phyloP scores from a whole-genome alignment of 1,140 invertebrate genomes.

The Neuroterus valhalla region DNA sequence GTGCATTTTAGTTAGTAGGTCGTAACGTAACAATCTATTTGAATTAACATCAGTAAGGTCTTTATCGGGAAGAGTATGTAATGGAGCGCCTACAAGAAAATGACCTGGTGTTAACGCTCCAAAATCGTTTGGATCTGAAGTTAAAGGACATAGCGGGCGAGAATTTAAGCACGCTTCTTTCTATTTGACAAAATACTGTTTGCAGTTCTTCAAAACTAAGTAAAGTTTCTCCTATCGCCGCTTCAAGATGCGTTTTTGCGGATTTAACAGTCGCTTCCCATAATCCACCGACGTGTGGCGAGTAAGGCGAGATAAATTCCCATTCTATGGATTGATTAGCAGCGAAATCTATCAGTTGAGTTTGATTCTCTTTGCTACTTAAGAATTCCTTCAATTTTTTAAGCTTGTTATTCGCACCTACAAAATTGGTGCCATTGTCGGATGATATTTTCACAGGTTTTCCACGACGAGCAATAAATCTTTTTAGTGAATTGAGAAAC shows the following conservation, averaged over 20 bases:
- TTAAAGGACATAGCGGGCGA: neutral
- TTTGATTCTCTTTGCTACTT: neutral
- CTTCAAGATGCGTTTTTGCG: neutral
- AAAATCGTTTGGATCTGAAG: neutral
- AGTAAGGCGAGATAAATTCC: slow-evolving; percentile 1
- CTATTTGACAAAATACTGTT: neutral
- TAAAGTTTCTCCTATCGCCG: neutral
- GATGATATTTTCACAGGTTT: neutral
- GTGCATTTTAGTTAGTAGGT: neutral
- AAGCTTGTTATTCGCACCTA: neutral
- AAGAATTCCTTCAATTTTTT: neutral
- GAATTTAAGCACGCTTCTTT: slow-evolving; percentile 3
- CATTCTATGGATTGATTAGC: neutral
- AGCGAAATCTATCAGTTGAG: neutral
- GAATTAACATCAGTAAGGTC: neutral
- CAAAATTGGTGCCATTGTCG: slow-evolving; percentile 7
- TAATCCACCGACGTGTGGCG: neutral
- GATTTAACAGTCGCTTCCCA: slow-evolving; percentile 10
- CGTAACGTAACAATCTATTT: neutral
- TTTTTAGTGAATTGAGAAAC: neutral
- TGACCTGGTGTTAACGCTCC: neutral
- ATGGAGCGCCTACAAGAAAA: neutral
- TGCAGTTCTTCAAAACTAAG: slow-evolving; percentile 3
- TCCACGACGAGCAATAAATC: neutral
- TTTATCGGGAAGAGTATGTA: neutral